A percentile compares a stretch with the other conserved stretches of the same genome.
phyloP scores from a whole-genome alignment of 2,797 vertebrate genomes.

The Mastacembelus armatus region DNA sequence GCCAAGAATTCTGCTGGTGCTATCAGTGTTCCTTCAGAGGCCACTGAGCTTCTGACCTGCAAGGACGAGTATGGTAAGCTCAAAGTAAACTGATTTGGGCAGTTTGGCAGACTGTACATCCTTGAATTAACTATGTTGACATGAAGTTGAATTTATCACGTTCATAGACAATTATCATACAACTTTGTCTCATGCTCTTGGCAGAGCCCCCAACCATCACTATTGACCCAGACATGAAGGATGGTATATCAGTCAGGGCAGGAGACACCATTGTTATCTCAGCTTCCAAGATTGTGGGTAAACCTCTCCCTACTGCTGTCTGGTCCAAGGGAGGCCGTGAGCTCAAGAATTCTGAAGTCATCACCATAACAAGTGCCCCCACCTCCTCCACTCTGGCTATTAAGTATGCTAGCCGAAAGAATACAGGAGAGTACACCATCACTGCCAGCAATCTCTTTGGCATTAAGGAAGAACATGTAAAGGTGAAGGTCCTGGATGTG shows the following conservation, averaged over 20 bases:
- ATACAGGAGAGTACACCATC: conserved; percentile 97
- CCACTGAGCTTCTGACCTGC: conserved; percentile 91
- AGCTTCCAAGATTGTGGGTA: conserved; percentile 95
- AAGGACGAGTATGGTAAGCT: conserved; percentile 96
- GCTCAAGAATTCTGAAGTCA: conserved; percentile 92
- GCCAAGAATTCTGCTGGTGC: conserved; percentile 97
- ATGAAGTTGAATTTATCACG: background rate
- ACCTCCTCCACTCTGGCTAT: conserved; percentile 92
- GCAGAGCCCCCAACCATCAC: conserved; percentile 96
- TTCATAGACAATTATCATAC: background rate
- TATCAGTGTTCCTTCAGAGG: conserved; percentile 94
- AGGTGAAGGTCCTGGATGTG: conserved; percentile 95
- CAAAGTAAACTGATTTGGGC: background rate
- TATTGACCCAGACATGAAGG: conserved; percentile 94
- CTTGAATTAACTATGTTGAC: background rate
- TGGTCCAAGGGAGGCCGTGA: conserved; percentile 98
- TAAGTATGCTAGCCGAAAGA: conserved; percentile 96
- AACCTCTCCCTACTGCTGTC: conserved; percentile 93
- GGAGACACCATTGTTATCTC: conserved; percentile 93
- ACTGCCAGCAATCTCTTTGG: conserved; percentile 98
- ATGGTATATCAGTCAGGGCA: conserved; percentile 93
- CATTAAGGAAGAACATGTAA: conserved; percentile 94
- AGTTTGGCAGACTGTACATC: background rate
- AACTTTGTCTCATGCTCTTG: conserved; percentile 40
- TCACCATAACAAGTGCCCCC: conserved; percentile 90